These are phyloP conservation scores for Apteryx mantelli DNA, from an alignment of 2,113 vertebrate genomes.

Conservation along the genomic window DNA sequence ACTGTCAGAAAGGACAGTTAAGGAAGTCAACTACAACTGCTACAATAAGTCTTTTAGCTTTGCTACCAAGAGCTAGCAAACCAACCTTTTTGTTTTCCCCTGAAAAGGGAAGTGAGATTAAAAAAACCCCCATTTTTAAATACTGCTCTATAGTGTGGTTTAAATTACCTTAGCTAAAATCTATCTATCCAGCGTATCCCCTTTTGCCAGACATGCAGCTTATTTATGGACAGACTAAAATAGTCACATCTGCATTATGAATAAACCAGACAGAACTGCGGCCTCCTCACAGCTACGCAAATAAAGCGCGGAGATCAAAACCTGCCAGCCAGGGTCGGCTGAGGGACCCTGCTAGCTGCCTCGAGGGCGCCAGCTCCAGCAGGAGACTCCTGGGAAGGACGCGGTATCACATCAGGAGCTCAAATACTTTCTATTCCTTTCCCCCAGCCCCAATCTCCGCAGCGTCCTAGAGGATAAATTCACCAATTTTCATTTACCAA, in stretches of 20 bases:
- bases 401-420: background rate
- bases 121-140: background rate
- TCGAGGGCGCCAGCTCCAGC: background rate
- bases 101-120: background rate
- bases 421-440: background rate
- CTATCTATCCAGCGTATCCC: background rate
- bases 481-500: background rate
- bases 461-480: background rate
- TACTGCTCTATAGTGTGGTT: background rate
- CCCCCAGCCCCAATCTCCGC: background rate
- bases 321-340: background rate
- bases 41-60: background rate
- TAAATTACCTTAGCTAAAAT: background rate
- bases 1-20: background rate
- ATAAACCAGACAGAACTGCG: conserved; percentile 32
- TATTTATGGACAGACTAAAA: conserved; percentile 27
- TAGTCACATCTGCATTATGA: conserved; percentile 40
- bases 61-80: background rate
- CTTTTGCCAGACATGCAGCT: background rate
- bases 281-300: background rate
- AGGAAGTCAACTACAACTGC: background rate
- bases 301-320: background rate
- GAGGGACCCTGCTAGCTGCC: background rate
- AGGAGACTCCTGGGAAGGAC: background rate
- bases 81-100: background rate